Conservation (phyloP, 2,113 vertebrate genomes). For the Stigmatopora nigra region DNA sequence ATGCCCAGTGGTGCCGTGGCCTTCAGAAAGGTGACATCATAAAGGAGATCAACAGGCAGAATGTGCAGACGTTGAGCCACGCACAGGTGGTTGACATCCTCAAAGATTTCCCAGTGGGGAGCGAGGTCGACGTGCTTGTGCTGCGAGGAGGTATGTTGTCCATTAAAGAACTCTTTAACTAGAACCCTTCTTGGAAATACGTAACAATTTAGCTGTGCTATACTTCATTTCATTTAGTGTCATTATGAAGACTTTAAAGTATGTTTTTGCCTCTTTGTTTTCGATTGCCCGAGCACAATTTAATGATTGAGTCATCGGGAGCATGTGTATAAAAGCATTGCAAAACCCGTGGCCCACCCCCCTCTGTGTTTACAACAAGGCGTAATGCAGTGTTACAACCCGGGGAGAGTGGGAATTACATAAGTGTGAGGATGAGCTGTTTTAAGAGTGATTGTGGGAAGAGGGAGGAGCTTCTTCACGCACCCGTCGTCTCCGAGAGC, state of each 20-base stretch:
- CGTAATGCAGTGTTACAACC: constrained; percentile 43
- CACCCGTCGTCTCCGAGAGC: constrained; percentile 42
- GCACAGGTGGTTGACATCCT: constrained; percentile 96
- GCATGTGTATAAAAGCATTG: neutral
- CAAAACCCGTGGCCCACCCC: neutral
- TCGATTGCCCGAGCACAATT: neutral
- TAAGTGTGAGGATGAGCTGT: constrained; percentile 47
- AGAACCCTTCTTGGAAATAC: neutral
- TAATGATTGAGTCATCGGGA: neutral
- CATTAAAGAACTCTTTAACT: neutral
- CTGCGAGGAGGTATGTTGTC: constrained; percentile 56
- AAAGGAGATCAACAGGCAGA: constrained; percentile 92
- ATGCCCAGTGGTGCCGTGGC: constrained; percentile 94
- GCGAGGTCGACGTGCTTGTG: constrained; percentile 89
- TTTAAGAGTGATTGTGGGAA: constrained; percentile 28
- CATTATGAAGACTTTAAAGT: neutral
- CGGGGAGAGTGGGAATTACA: constrained; percentile 48
- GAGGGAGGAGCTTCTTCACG: constrained; percentile 48
- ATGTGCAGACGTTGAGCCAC: constrained; percentile 90
- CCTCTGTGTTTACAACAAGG: constrained; percentile 30
- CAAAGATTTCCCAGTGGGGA: constrained; percentile 89
- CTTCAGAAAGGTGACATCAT: constrained; percentile 95
- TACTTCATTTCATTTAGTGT: neutral
- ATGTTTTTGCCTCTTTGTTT: neutral
- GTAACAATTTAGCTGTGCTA: neutral